Base-by-base conservation (phyloP, 2,113 vertebrate genomes). In the Mobula birostris region DNA sequence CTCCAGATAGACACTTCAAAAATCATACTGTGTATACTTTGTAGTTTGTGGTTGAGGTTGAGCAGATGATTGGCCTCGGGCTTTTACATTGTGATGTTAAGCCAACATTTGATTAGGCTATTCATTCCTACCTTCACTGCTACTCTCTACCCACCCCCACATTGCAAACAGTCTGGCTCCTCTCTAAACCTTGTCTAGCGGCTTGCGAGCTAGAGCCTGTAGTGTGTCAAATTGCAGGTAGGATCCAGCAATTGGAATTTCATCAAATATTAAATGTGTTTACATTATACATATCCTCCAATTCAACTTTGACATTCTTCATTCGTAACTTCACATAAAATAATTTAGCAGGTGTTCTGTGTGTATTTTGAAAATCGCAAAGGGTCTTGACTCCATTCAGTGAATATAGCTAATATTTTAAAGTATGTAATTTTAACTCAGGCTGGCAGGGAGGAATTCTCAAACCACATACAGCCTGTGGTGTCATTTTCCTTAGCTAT, bases 221-320 rank as follows among this genome's bases (percentile, higher is more conserved):
- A 5, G 12, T 36, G 48, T 83, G 40, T 83, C 40, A 7, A 83
- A 56, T 24, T 58, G 56, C 56, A 29, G 56, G 82, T 48, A 58
- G 56, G 8, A 85, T 85, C 48, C 2, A 87, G 1, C 48, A 61
- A 61, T 87, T 87, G 58, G 83, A 87, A 87, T 87, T 87, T 87
- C 83, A 87, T 87, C 56, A 61, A 61, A 87, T 87, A 87, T 87
- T 61, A 87, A 87, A 87, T 87, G 56, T 24, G 29, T 87, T 61
- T 87, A 29, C 83, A 6, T 87, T 58, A 61, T 87, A 9, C 83
- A 87, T 87, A 29, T 87, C 61, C 24, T 87, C 56, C 29, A 87
- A 61, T 61, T 87, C 56, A 61, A 48, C 8, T 58, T 82, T 58
- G 82, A 29, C 56, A 29, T 61, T 61, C 21, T 61, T 14, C 83